Evolutionary conservation across 2,888 invertebrate genomes (phyloP).

Genomic region (Sipunculus nudus): DNA sequence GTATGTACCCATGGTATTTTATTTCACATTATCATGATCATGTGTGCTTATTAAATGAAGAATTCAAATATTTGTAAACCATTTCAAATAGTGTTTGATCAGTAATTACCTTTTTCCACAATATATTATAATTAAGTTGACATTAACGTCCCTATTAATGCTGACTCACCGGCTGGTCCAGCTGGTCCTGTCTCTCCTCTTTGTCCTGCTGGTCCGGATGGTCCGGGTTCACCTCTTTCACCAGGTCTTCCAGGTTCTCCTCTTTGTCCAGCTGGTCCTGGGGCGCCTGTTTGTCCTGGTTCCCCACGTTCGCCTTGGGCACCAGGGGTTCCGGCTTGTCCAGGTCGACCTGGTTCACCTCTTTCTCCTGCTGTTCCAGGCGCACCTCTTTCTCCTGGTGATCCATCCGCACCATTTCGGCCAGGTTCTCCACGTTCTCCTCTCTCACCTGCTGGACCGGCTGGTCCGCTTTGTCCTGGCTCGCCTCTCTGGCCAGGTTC

Average conservation of each 20-base stretch:
- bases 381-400: neutral
- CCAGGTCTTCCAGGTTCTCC: conserved; percentile 8
- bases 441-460: neutral
- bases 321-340: neutral
- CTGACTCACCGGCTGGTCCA: conserved; percentile 23
- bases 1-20: no score
- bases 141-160: no score
- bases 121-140: no score
- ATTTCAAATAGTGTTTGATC: no score
- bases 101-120: no score
- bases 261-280: conserved; percentile 24
- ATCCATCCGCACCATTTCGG: conserved; percentile 8
- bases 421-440: conserved; percentile 2
- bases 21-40: no score
- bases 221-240: conserved; percentile 7
- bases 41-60: no score
- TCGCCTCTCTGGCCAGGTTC: conserved; percentile 9
- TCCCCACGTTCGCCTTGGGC: conserved; percentile 6
- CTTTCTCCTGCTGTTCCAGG: conserved; percentile 7
- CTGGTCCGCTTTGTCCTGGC: conserved; percentile 2
- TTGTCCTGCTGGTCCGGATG: conserved; percentile 18
- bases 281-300: conserved; percentile 22
- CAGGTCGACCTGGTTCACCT: conserved; percentile 19
- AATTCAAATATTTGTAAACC: no score
- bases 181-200: conserved; percentile 18